phyloP scores from a whole-genome alignment of 2,113 vertebrate species.

The Semnornis frantzii region DNA sequence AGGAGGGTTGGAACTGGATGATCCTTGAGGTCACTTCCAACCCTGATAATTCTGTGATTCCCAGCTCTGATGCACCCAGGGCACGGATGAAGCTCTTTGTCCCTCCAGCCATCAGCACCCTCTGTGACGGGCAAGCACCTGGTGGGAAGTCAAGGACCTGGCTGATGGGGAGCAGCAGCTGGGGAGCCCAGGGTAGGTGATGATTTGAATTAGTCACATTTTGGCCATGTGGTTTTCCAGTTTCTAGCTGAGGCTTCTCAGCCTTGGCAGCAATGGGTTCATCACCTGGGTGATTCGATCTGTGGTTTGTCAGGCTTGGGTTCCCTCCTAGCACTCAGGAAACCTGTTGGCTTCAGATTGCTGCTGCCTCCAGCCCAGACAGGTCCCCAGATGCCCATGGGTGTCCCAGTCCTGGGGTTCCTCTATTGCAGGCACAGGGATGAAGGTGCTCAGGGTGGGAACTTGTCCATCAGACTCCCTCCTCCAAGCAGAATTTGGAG shows the following conservation, averaged over 20 bases:
- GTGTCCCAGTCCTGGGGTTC: background rate
- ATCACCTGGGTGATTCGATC: background rate
- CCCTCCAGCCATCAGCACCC: background rate
- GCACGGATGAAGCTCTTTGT: background rate
- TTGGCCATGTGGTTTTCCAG: background rate
- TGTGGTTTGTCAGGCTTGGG: background rate
- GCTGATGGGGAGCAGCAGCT: background rate
- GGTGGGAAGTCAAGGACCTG: rapidly evolving
- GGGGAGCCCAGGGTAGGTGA: background rate
- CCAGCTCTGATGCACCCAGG: background rate
- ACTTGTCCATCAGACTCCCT: rapidly evolving
- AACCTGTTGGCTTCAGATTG: background rate
- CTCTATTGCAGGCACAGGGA: background rate
- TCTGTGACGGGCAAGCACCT: background rate
- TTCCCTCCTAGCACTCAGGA: background rate
- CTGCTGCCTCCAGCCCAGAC: rapidly evolving
- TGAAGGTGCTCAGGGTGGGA: background rate
- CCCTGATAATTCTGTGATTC: background rate
- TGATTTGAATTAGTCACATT: background rate
- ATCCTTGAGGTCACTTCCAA: too few relatives aligned
- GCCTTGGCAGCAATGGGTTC: background rate
- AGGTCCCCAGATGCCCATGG: rapidly evolving
- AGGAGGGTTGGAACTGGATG: too few relatives aligned
- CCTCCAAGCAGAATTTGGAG: background rate
- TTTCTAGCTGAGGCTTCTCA: background rate